Evolutionary conservation across 2,888 invertebrate genomes (phyloP).

Genomic region (Alloscopus bannaensis): DNA sequence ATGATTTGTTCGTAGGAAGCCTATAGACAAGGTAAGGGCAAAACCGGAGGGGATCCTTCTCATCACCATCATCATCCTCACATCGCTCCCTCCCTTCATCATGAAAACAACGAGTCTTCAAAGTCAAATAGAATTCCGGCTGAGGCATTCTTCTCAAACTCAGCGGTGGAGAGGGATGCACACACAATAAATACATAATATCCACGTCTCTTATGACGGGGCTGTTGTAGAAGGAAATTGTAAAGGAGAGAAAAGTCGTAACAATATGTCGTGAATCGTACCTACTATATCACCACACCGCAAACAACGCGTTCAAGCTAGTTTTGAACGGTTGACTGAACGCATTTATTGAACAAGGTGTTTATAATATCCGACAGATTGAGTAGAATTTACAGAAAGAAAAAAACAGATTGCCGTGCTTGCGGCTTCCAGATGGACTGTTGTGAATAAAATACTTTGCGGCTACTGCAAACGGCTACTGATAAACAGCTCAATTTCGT

Average conservation of each 20-base stretch:
- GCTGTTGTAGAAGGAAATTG: slow-evolving; percentile 25
- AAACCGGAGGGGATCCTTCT: slow-evolving; percentile 63
- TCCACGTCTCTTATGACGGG: too few species aligned
- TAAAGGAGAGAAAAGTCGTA: background rate
- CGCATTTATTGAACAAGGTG: slow-evolving; percentile 60
- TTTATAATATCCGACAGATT: slow-evolving; percentile 55
- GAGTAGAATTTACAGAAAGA: slow-evolving; percentile 39
- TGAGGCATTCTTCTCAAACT: slow-evolving; percentile 53
- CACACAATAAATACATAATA: too few species aligned
- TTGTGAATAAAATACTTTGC: slow-evolving; percentile 3
- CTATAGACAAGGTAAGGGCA: slow-evolving; percentile 62
- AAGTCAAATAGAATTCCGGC: slow-evolving; percentile 60
- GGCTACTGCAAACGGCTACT: too few species aligned
- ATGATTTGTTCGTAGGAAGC: slow-evolving; percentile 55
- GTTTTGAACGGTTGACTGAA: slow-evolving; percentile 46
- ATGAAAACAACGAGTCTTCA: slow-evolving; percentile 55
- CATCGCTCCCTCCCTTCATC: slow-evolving; percentile 27
- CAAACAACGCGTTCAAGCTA: background rate
- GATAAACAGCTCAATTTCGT: too few species aligned
- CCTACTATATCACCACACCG: background rate
- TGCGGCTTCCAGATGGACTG: slow-evolving; percentile 54
- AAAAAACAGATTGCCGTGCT: slow-evolving; percentile 44
- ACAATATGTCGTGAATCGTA: background rate
- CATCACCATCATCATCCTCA: slow-evolving; percentile 50
- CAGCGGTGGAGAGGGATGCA: slow-evolving; percentile 25